Evolutionary conservation across 2,797 vertebrate genomes (phyloP).

Genomic region (Botia almorhae): DNA sequence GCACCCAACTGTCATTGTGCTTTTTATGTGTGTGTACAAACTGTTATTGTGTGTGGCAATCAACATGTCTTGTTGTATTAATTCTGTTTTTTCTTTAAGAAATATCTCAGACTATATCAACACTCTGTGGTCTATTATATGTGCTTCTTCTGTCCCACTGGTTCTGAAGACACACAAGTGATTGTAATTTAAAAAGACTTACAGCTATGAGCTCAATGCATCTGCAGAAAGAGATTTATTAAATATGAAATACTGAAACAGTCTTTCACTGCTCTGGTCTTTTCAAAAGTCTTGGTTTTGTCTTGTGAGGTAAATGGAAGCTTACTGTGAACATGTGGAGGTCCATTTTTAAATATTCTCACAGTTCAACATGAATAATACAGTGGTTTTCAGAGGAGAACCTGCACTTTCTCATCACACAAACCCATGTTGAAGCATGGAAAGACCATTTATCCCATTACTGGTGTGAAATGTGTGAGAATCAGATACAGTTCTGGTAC

Average conservation of each 20-base stretch:
- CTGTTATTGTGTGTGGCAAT: neutral
- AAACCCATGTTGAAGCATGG: slow-evolving; percentile 41
- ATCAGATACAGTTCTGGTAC: neutral
- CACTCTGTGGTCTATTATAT: slow-evolving; percentile 1
- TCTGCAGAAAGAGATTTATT: slow-evolving; percentile 70
- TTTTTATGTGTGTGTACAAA: neutral
- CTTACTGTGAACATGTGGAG: slow-evolving; percentile 78
- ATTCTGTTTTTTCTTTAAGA: neutral
- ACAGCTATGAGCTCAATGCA: slow-evolving; percentile 65
- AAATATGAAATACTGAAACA: slow-evolving; percentile 76
- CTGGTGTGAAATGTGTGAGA: slow-evolving; percentile 27
- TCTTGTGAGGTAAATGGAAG: slow-evolving; percentile 71
- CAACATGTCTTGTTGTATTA: neutral
- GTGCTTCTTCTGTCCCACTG: slow-evolving; percentile 1
- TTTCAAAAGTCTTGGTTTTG: slow-evolving; percentile 36
- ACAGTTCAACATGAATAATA: slow-evolving; percentile 75
- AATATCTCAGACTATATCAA: neutral
- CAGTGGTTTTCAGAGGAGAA: slow-evolving; percentile 67
- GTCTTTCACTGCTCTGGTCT: slow-evolving; percentile 65
- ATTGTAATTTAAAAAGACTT: slow-evolving; percentile 72
- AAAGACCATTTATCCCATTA: slow-evolving; percentile 59
- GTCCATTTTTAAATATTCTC: slow-evolving; percentile 75
- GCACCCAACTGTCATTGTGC: neutral
- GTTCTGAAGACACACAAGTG: slow-evolving; percentile 58
- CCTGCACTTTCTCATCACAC: slow-evolving; percentile 61